A percentile compares a stretch with the other conserved stretches of the same genome.
These are phyloP conservation scores for Pogonomyrmex californicus DNA, from an alignment of 1,140 invertebrate genomes.

Conservation along the genomic window DNA sequence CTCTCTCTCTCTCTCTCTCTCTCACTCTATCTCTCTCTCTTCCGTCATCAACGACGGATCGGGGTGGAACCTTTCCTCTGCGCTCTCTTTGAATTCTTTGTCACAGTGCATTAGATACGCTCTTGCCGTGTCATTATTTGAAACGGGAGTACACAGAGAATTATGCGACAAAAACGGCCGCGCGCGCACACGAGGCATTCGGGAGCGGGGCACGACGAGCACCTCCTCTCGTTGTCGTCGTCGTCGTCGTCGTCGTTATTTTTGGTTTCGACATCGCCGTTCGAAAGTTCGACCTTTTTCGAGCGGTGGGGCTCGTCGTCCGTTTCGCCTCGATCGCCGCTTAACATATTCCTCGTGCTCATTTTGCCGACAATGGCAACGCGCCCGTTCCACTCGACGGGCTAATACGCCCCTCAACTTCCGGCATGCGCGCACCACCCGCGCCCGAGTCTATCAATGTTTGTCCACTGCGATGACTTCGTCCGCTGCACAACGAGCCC, in stretches of 20 bases:
- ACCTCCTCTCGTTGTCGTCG: conserved; percentile 4
- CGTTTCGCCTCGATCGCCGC: conserved; percentile 49
- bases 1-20: background rate
- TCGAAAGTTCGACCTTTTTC: conserved; percentile 54
- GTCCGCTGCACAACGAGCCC: conserved; percentile 29
- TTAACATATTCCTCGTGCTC: conserved; percentile 44
- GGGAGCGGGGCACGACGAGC: conserved; percentile 31
- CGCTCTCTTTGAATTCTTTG: conserved; percentile 69
- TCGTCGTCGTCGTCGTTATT: conserved; percentile 37
- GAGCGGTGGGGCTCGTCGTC: conserved; percentile 19
- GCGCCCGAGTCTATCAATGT: conserved; percentile 50
- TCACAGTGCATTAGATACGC: conserved; percentile 64
- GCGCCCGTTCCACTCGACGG: conserved; percentile 48
- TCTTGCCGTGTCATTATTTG: conserved; percentile 61
- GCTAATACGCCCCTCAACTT: conserved; percentile 48
- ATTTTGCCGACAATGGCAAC: conserved; percentile 52
- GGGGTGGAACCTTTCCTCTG: conserved; percentile 60
- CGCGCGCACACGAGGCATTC: conserved; percentile 18
- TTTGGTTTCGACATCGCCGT: conserved; percentile 18
- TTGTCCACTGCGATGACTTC: conserved; percentile 63
- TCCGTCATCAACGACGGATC: conserved; percentile 49
- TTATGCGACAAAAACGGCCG: conserved; percentile 58
- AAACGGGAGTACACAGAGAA: conserved; percentile 63
- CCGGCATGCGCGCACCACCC: conserved; percentile 44
- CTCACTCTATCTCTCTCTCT: conserved; percentile 40